Evolutionary conservation across 1,140 invertebrate species (phyloP).

Genomic region (Aphelenchoides fujianensis): DNA sequence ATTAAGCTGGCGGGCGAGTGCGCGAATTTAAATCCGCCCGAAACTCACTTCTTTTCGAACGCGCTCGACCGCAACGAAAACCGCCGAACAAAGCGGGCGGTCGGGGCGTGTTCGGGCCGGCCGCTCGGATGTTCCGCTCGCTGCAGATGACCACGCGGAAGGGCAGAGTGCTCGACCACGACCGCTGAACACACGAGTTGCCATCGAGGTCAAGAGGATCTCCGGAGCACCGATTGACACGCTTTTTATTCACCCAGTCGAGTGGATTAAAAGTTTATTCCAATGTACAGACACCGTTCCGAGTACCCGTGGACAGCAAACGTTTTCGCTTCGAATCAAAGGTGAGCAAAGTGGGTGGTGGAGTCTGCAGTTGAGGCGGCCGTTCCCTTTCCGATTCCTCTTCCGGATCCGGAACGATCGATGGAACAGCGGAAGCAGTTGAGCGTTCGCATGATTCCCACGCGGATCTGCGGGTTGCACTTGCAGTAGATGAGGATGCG

Average conservation of each 20-base stretch:
- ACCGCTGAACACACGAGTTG: neutral
- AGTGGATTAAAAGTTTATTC: too few species aligned
- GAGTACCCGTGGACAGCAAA: too few species aligned
- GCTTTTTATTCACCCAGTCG: too few species aligned
- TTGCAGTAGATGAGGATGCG: slow-evolving; percentile 51
- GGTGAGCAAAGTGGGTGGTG: neutral
- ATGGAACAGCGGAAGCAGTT: neutral
- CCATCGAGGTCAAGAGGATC: neutral
- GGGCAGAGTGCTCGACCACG: neutral
- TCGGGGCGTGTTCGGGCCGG: too few species aligned
- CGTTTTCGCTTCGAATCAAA: too few species aligned
- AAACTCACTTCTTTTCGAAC: neutral
- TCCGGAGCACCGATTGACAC: neutral
- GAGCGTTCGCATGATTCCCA: neutral
- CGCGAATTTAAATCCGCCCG: neutral
- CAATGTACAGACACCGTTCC: too few species aligned
- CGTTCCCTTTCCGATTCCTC: neutral
- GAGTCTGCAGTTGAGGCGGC: neutral
- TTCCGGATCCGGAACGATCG: neutral
- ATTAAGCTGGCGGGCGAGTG: neutral
- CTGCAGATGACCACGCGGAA: neutral
- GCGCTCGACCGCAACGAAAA: neutral
- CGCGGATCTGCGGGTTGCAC: slow-evolving; percentile 48
- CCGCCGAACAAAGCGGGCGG: too few species aligned
- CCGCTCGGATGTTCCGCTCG: too few species aligned